Percentiles rank a stretch among this genome's conserved stretches.
These are phyloP conservation scores for Lobophora halterata DNA, from an alignment of 2,888 invertebrate genomes.

Conservation along the genomic window DNA sequence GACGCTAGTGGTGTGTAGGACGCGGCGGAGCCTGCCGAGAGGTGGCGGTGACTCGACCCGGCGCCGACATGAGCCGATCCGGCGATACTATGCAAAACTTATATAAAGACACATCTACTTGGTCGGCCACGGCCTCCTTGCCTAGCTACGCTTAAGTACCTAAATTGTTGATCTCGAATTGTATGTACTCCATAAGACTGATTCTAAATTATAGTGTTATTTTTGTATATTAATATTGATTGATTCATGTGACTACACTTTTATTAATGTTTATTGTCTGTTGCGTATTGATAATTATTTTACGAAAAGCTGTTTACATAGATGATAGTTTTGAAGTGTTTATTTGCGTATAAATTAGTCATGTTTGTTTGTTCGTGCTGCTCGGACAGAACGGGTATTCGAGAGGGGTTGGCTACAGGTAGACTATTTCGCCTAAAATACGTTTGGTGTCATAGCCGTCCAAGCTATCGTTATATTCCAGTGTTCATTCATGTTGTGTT, in stretches of 20 bases:
- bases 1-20: constrained; percentile 46
- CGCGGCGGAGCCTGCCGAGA: constrained; percentile 34
- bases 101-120: constrained; percentile 19
- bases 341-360: constrained; percentile 52
- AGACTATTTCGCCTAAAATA: constrained; percentile 37
- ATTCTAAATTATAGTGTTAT: constrained; percentile 34
- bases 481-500: constrained; percentile 34
- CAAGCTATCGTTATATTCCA: constrained; percentile 23
- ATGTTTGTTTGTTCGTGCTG: constrained; percentile 66
- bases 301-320: constrained; percentile 55
- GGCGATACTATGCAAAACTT: constrained; percentile 26
- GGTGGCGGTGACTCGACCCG: constrained; percentile 32
- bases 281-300: constrained; percentile 63
- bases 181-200: constrained; percentile 33
- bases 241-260: constrained; percentile 49
- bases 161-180: constrained; percentile 33
- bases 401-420: constrained; percentile 74
- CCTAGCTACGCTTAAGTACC: constrained; percentile 28
- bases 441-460: constrained; percentile 23
- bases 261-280: constrained; percentile 60
- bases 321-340: constrained; percentile 55
- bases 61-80: constrained; percentile 28
- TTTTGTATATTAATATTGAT: constrained; percentile 47
- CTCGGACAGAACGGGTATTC: constrained; percentile 72
- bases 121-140: constrained; percentile 8